A percentile compares a stretch with the other conserved stretches of the same genome.
These are phyloP conservation scores for Pollachius pollachius DNA, from an alignment of 2,113 vertebrate species.

Conservation along the genomic window DNA sequence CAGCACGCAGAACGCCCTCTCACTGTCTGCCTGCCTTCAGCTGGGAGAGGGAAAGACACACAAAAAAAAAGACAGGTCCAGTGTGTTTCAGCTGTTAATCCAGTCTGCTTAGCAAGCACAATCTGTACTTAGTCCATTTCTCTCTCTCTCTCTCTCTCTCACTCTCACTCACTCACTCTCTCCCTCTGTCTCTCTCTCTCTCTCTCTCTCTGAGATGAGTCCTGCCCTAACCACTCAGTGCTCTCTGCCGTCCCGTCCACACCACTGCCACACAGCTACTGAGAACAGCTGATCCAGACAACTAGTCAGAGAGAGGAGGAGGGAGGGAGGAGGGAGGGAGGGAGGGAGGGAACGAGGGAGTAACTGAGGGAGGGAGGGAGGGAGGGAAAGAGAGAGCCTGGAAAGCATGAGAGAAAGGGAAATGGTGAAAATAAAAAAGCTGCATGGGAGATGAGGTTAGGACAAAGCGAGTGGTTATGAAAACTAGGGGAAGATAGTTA, in stretches of 20 bases:
- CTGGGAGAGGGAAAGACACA: conserved; percentile 34
- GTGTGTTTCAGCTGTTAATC: conserved; percentile 57
- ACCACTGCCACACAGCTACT: conserved; percentile 63
- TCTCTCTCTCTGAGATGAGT: conserved; percentile 11
- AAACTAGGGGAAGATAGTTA: no score
- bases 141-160: conserved; percentile 14
- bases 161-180: background rate
- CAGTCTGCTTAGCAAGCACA: conserved; percentile 46
- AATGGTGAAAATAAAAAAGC: conserved; percentile 44
- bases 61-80: conserved; percentile 52
- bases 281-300: conserved; percentile 70
- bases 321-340: conserved; percentile 28
- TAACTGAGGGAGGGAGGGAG: conserved; percentile 46
- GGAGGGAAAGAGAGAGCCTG: conserved; percentile 39
- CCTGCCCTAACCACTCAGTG: conserved; percentile 32
- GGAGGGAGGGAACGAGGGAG: conserved; percentile 20
- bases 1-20: background rate
- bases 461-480: conserved; percentile 24
- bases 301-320: conserved; percentile 50
- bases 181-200: conserved; percentile 25
- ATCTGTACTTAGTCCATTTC: conserved; percentile 25
- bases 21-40: conserved; percentile 34
- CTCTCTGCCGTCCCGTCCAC: conserved; percentile 54
- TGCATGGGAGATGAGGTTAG: conserved; percentile 32
- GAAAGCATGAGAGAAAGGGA: conserved; percentile 44